A percentile compares a stretch with the other conserved stretches of the same genome.
These are phyloP conservation scores for Vanessa cardui DNA, from an alignment of 2,888 invertebrate species.

Conservation along the genomic window DNA sequence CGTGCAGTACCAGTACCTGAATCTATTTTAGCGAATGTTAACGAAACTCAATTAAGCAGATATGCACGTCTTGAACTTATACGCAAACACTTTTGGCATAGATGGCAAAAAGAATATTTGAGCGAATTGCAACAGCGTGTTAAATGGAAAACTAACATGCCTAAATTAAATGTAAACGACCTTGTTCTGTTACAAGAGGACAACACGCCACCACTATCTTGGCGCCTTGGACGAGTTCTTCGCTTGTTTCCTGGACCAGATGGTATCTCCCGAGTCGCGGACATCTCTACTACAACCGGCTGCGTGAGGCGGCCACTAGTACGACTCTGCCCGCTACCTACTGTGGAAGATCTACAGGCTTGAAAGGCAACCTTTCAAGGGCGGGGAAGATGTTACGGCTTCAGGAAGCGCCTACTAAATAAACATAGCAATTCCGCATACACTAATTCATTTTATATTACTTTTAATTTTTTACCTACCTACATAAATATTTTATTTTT, in stretches of 20 bases:
- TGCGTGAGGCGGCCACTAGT: background rate
- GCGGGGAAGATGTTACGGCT: too few relatives aligned
- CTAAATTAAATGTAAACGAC: background rate
- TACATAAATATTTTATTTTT: too few relatives aligned
- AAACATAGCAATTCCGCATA: too few relatives aligned
- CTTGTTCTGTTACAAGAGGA: background rate
- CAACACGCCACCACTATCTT: conserved; percentile 7
- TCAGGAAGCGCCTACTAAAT: too few relatives aligned
- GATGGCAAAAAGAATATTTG: conserved; percentile 34
- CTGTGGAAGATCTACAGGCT: background rate
- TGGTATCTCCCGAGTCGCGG: conserved; percentile 8
- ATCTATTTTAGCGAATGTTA: background rate
- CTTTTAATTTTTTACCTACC: too few relatives aligned
- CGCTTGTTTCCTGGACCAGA: conserved; percentile 3
- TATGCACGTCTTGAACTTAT: conserved; percentile 21
- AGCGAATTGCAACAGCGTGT: conserved; percentile 31
- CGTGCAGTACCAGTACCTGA: background rate
- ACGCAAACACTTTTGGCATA: conserved; percentile 34
- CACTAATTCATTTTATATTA: too few relatives aligned
- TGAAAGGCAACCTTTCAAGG: conserved; percentile 10
- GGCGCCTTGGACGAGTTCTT: conserved; percentile 6
- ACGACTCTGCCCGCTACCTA: conserved; percentile 7
- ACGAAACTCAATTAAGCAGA: background rate
- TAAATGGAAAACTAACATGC: conserved; percentile 15
- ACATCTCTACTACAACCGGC: conserved; percentile 3